Percentiles rank a stretch among this genome's conserved stretches.
Evolutionary conservation across 2,888 invertebrate species (phyloP).

Genomic region (Aromia moschata): DNA sequence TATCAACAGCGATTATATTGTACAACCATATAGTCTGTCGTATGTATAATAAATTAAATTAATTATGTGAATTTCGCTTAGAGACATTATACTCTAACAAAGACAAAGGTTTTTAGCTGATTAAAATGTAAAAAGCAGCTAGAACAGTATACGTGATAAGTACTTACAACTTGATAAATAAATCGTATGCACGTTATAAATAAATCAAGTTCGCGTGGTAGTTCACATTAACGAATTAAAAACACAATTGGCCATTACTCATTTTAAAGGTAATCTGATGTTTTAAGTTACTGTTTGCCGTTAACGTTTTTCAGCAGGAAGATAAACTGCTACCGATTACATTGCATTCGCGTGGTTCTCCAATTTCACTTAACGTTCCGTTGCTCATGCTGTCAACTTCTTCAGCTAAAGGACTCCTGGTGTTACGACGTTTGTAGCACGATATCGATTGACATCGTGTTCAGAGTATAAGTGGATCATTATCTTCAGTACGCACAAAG

Average conservation of each 20-base stretch:
- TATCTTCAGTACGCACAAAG: too few relatives aligned
- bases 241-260: neutral
- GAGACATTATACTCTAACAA: neutral
- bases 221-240: neutral
- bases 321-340: neutral
- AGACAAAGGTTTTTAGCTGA: neutral
- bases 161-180: slow-evolving; percentile 27
- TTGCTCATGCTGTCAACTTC: too few relatives aligned
- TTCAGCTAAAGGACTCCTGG: too few relatives aligned
- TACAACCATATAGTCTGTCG: too few relatives aligned
- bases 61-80: neutral
- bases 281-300: neutral
- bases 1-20: neutral
- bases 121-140: neutral
- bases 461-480: too few relatives aligned
- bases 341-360: too few relatives aligned
- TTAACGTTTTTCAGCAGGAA: neutral
- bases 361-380: too few relatives aligned
- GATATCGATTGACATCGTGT: too few relatives aligned
- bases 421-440: too few relatives aligned
- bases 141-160: neutral
- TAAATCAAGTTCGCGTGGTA: slow-evolving; percentile 30
- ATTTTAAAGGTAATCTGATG: neutral
- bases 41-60: neutral
- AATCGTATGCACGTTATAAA: slow-evolving; percentile 32